These are phyloP conservation scores for Numida meleagris DNA, from an alignment of 2,113 vertebrate genomes.

Conservation along the genomic window DNA sequence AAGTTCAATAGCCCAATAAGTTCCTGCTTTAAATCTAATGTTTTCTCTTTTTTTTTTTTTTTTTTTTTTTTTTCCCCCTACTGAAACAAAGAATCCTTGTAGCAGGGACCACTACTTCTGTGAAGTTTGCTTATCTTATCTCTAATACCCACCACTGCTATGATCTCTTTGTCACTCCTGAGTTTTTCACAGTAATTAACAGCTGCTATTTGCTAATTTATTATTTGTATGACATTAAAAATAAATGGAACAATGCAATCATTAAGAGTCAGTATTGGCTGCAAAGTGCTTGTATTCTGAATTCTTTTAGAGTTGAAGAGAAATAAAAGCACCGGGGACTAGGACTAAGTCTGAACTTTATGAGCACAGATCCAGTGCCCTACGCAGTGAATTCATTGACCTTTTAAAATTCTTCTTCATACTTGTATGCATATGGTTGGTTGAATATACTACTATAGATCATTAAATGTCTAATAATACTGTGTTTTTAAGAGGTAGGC, in stretches of 20 bases:
- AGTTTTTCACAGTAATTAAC: not conserved
- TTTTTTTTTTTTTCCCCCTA: not conserved
- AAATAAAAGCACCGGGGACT: not conserved
- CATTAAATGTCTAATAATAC: not conserved
- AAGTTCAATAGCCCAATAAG: not conserved
- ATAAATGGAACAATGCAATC: not conserved
- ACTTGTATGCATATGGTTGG: not conserved
- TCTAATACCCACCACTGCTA: not conserved
- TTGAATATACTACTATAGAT: not conserved
- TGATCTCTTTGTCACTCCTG: not conserved
- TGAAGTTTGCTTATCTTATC: not conserved
- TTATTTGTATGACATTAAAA: not conserved
- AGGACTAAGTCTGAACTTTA: not conserved
- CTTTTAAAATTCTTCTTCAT: not conserved
- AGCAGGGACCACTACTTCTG: not conserved
- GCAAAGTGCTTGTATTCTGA: not conserved
- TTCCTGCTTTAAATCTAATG: not conserved
- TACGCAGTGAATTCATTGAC: not conserved
- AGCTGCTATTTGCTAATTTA: not conserved
- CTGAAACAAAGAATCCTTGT: not conserved
- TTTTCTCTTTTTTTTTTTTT: not conserved
- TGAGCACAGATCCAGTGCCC: not conserved
- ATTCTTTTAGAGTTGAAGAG: not conserved
- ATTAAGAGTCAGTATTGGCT: not conserved
- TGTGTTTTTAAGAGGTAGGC: not conserved